A percentile compares a stretch with the other conserved stretches of the same genome.
These are phyloP conservation scores for Ia io DNA, from an alignment of 2,113 vertebrate species.

Conservation along the genomic window DNA sequence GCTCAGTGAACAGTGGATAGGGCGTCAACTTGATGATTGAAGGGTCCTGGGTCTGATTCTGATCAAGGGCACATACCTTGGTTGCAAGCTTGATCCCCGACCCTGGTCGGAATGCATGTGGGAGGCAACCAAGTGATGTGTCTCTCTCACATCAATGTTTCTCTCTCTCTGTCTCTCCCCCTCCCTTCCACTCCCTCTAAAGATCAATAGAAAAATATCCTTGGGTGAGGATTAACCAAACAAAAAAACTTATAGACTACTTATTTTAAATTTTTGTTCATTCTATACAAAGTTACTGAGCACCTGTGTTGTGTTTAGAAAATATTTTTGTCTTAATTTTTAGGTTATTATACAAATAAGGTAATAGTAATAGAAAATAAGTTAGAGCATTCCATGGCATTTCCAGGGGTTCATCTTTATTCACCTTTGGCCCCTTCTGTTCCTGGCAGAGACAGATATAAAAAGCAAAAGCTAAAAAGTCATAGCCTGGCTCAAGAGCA, in stretches of 20 bases:
- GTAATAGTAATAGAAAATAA: background rate
- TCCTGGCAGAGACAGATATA: background rate
- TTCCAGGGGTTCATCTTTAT: background rate
- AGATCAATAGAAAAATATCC: too few species aligned
- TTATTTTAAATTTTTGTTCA: conserved; percentile 6
- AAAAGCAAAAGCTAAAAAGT: background rate
- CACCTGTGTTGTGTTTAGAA: background rate
- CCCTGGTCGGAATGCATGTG: too few species aligned
- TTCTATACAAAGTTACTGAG: background rate
- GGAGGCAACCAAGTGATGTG: too few species aligned
- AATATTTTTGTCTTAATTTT: conserved; percentile 23
- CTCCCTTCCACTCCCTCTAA: too few species aligned
- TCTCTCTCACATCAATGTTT: too few species aligned
- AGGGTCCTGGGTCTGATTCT: too few species aligned
- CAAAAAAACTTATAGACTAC: background rate
- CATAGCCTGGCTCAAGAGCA: background rate
- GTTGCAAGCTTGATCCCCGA: too few species aligned
- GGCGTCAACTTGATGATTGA: too few species aligned
- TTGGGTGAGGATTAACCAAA: too few species aligned
- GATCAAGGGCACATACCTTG: too few species aligned
- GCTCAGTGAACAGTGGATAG: too few species aligned
- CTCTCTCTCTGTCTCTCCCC: too few species aligned
- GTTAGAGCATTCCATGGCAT: background rate
- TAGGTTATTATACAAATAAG: background rate
- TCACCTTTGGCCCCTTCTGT: background rate